These are phyloP conservation scores for Oreohelix idahoensis DNA, from an alignment of 1,140 invertebrate species.

Conservation along the genomic window DNA sequence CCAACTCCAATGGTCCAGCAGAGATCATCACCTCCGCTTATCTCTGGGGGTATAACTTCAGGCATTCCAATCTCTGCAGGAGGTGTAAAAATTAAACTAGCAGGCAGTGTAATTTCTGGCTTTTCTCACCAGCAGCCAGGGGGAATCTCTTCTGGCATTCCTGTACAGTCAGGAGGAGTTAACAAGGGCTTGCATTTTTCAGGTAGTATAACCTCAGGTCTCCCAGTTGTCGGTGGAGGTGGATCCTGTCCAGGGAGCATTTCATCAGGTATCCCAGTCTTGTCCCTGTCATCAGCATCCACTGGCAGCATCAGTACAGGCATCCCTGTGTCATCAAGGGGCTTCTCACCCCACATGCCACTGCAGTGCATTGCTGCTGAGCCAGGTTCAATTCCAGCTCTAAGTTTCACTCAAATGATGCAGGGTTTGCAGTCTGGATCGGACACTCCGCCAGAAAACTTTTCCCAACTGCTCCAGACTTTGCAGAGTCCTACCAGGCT, in stretches of 20 bases:
- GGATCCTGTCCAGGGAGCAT: neutral
- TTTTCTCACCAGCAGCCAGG: neutral
- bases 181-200: neutral
- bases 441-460: slow-evolving; percentile 36
- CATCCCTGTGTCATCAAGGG: neutral
- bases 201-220: slow-evolving; percentile 22
- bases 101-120: neutral
- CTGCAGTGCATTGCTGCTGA: neutral
- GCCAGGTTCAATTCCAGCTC: slow-evolving; percentile 48
- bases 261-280: neutral
- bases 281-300: neutral
- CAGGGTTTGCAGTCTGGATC: slow-evolving; percentile 51
- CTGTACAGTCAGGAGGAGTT: neutral
- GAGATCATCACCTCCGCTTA: neutral
- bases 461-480: slow-evolving; percentile 21
- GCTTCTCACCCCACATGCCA: slow-evolving; percentile 27
- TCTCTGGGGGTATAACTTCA: slow-evolving; percentile 23
- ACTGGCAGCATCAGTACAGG: slow-evolving; percentile 18
- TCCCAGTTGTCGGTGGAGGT: slow-evolving; percentile 3
- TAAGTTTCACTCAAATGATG: slow-evolving; percentile 53
- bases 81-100: neutral
- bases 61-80: slow-evolving; percentile 16
- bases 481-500: slow-evolving; percentile 27
- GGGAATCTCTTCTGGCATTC: neutral
- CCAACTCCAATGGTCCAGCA: slow-evolving; percentile 4